Percentiles rank a stretch among this genome's conserved stretches.
Evolutionary conservation across 2,113 vertebrate species (phyloP).

Genomic region (Agapornis roseicollis): DNA sequence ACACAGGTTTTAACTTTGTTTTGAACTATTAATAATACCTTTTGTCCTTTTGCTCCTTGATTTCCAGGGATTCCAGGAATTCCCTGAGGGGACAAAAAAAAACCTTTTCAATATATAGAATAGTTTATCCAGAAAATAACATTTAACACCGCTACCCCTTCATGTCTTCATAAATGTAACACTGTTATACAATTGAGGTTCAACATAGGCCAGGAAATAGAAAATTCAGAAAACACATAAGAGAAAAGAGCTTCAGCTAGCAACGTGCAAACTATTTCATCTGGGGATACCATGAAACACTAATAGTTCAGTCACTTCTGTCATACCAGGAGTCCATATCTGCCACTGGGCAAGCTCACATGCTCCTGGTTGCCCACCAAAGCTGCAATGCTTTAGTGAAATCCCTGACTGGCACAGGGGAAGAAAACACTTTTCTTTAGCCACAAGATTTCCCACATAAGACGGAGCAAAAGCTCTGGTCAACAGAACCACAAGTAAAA

Average conservation of each 20-base stretch:
- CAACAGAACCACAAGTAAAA: neutral
- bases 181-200: neutral
- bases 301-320: neutral
- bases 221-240: neutral
- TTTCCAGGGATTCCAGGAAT: conserved; percentile 78
- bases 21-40: conserved; percentile 50
- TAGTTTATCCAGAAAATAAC: neutral
- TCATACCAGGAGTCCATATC: neutral
- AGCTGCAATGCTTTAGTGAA: neutral
- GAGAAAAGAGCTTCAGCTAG: neutral
- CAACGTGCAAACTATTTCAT: neutral
- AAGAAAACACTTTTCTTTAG: neutral
- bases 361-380: neutral
- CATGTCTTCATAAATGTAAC: neutral
- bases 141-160: neutral
- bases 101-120: neutral
- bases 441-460: neutral
- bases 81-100: conserved; percentile 58
- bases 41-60: conserved; percentile 77
- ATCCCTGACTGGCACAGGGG: neutral
- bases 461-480: neutral
- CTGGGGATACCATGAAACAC: neutral
- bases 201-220: neutral
- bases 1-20: neutral
- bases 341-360: neutral